A percentile compares a stretch with the other conserved stretches of the same genome.
phyloP scores from a whole-genome alignment of 2,888 invertebrate genomes.

The Pantelozetes paolii region DNA sequence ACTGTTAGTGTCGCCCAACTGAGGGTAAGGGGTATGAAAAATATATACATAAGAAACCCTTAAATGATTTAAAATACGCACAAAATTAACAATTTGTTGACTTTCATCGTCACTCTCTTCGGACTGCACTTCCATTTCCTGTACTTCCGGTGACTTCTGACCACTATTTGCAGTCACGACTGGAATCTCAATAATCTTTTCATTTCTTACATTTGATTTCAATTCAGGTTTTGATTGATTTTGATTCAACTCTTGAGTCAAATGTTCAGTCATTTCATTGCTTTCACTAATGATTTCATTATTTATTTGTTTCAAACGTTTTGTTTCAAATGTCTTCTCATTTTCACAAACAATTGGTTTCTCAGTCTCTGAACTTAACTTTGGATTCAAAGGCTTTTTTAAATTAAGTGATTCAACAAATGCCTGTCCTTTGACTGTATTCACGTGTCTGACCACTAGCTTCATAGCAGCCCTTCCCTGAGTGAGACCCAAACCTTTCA shows the following conservation, averaged over 20 bases:
- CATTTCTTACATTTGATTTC: neutral
- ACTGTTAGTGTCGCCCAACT: conserved; percentile 20
- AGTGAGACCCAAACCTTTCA: conserved; percentile 72
- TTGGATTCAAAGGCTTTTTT: conserved; percentile 7
- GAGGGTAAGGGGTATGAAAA: neutral
- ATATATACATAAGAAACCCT: conserved; percentile 4
- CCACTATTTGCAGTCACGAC: neutral
- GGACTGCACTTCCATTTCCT: conserved; percentile 10
- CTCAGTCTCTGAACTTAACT: neutral
- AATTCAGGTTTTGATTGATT: neutral
- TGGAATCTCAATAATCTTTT: neutral
- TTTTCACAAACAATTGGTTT: neutral
- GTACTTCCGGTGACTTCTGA: neutral
- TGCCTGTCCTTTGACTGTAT: conserved; percentile 8
- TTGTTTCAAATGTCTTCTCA: neutral
- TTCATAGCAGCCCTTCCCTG: conserved; percentile 69
- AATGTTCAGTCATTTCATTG: neutral
- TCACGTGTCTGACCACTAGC: conserved; percentile 42
- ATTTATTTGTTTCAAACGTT: neutral
- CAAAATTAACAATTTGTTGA: conserved; percentile 3
- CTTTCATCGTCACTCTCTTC: neutral
- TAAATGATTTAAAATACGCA: too few relatives aligned
- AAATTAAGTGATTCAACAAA: conserved; percentile 36
- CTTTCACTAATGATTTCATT: neutral
- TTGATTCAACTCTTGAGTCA: neutral